phyloP scores from a whole-genome alignment of 2,797 vertebrate genomes.

The Bovichtus diacanthus region DNA sequence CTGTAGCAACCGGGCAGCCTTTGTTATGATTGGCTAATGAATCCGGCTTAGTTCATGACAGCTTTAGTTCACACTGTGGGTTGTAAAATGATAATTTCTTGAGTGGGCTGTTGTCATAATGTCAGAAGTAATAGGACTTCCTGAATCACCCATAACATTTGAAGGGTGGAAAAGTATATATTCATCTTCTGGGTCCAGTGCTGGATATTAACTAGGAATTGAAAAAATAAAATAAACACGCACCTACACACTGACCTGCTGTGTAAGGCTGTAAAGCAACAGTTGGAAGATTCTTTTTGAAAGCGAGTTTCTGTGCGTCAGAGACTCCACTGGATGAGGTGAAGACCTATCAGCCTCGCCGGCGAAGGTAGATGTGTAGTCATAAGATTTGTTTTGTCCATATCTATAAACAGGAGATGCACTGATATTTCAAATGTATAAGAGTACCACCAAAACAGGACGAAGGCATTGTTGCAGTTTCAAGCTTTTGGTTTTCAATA shows the following conservation, averaged over 20 bases:
- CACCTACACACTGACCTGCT: background rate
- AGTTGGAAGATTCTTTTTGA: background rate
- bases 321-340: constrained; percentile 1
- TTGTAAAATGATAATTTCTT: constrained; percentile 36
- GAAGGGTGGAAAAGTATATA: background rate
- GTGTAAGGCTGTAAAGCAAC: background rate
- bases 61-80: constrained; percentile 40
- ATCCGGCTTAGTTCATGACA: constrained; percentile 31
- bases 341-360: background rate
- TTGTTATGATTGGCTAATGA: constrained; percentile 72
- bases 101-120: constrained; percentile 29
- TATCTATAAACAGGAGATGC: background rate
- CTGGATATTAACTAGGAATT: background rate
- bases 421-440: background rate
- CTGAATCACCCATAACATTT: constrained; percentile 8
- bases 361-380: background rate
- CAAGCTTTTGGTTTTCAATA: too few species aligned
- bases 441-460: background rate
- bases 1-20: constrained; percentile 34
- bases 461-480: background rate
- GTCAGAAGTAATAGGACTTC: constrained; percentile 36
- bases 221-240: background rate
- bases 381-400: background rate
- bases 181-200: constrained; percentile 9
- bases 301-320: background rate